Evolutionary conservation across 2,113 vertebrate species (phyloP).

Genomic region (Tursiops truncatus): DNA sequence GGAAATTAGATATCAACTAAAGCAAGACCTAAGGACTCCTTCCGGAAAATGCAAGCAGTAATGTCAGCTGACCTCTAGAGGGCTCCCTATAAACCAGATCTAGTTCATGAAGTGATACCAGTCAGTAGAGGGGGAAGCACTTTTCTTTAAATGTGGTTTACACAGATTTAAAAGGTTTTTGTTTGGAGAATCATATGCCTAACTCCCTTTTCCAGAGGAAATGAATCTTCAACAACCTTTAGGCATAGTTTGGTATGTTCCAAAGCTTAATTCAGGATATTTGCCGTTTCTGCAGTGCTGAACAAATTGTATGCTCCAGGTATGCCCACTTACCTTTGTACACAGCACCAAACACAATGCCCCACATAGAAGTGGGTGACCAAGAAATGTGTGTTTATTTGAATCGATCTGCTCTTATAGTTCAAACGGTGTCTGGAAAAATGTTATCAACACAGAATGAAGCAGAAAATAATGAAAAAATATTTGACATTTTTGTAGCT

Average conservation of each 20-base stretch:
- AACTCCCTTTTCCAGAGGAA: not conserved
- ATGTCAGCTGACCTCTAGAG: conserved; percentile 45
- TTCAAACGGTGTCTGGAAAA: not conserved
- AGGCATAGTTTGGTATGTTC: not conserved
- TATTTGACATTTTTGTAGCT: conserved; percentile 24
- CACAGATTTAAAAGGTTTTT: not conserved
- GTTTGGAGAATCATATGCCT: not conserved
- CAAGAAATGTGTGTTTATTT: not conserved
- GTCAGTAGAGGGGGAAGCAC: not conserved
- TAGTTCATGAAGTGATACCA: not conserved
- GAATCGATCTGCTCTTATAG: not conserved
- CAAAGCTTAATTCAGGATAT: not conserved
- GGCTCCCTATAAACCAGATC: conserved; percentile 4
- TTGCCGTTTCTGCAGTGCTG: not conserved
- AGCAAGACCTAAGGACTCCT: not conserved
- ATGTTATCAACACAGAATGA: not conserved
- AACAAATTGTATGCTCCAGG: not conserved
- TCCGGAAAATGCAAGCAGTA: not conserved
- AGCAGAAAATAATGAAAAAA: not conserved
- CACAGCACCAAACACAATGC: not conserved
- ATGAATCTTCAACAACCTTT: not conserved
- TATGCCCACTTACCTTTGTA: not conserved
- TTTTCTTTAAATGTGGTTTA: not conserved
- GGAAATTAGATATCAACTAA: not conserved
- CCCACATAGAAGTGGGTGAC: not conserved